These are phyloP conservation scores for Parambassis ranga DNA, from an alignment of 2,797 vertebrate genomes.

Conservation along the genomic window DNA sequence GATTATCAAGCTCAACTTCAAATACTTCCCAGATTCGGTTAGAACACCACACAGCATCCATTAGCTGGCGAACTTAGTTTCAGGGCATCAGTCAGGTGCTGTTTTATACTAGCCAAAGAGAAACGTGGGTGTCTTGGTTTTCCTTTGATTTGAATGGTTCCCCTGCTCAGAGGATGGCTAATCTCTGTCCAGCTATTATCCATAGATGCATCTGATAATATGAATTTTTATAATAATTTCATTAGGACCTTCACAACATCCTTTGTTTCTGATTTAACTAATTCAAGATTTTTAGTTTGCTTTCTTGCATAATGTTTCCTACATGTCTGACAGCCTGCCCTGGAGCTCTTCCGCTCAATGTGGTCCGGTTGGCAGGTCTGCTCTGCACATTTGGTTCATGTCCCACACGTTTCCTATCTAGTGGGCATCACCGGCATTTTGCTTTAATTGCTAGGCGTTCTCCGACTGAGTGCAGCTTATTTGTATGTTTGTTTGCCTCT, in stretches of 20 bases:
- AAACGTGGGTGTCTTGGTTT: conserved; percentile 43
- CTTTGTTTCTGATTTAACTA: conserved; percentile 58
- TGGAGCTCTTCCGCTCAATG: conserved; percentile 84
- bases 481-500: conserved; percentile 78
- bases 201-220: conserved; percentile 61
- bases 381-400: conserved; percentile 85
- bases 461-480: conserved; percentile 79
- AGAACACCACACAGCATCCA: conserved; percentile 60
- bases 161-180: conserved; percentile 16
- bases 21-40: conserved; percentile 76
- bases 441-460: conserved; percentile 86
- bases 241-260: conserved; percentile 50
- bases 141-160: conserved; percentile 28
- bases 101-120: conserved; percentile 46
- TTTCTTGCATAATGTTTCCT: conserved; percentile 70
- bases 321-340: conserved; percentile 73
- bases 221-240: conserved; percentile 55
- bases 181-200: conserved; percentile 34
- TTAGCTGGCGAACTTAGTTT: conserved; percentile 58
- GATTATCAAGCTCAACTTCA: conserved; percentile 78
- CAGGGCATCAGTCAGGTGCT: conserved; percentile 58
- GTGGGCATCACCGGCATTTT: conserved; percentile 87
- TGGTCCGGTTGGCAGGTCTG: conserved; percentile 85
- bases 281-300: conserved; percentile 70
- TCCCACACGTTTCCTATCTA: conserved; percentile 86